A percentile compares a stretch with the other conserved stretches of the same genome.
Evolutionary conservation across 2,888 invertebrate species (phyloP).

Genomic region (Drosophila gaucha): DNA sequence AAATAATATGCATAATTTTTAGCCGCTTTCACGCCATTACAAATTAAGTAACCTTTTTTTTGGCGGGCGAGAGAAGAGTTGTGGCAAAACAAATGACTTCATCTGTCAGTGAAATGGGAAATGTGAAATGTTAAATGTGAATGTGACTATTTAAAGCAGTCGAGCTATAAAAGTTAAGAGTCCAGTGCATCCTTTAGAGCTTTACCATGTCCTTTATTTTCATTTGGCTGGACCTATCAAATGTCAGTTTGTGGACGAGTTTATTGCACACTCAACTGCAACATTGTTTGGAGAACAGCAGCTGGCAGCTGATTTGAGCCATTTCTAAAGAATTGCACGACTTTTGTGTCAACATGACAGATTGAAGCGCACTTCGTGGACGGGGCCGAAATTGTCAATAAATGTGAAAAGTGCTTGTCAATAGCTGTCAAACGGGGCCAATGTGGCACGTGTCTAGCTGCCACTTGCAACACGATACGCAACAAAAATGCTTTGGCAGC

Average conservation of each 20-base stretch:
- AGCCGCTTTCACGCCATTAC: slow-evolving; percentile 3
- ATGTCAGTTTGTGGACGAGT: slow-evolving; percentile 34
- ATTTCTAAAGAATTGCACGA: slow-evolving; percentile 15
- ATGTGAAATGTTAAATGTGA: not conserved
- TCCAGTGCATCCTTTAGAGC: not conserved
- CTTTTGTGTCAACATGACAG: slow-evolving; percentile 49
- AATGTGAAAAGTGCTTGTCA: slow-evolving; percentile 43
- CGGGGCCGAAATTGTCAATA: slow-evolving; percentile 52
- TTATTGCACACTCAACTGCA: slow-evolving; percentile 30
- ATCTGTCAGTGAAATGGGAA: slow-evolving; percentile 23
- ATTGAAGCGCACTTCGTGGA: slow-evolving; percentile 53
- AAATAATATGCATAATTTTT: slow-evolving; percentile 17
- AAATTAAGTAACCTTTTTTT: slow-evolving; percentile 18
- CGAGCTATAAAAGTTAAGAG: slow-evolving; percentile 15
- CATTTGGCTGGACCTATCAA: slow-evolving; percentile 24
- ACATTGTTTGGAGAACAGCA: slow-evolving; percentile 37
- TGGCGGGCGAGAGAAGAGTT: slow-evolving; percentile 11
- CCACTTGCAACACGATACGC: slow-evolving; percentile 15
- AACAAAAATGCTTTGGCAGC: slow-evolving; percentile 22
- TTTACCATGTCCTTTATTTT: not conserved
- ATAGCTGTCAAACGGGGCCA: slow-evolving; percentile 56
- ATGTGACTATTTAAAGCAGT: slow-evolving; percentile 7
- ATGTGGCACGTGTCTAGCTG: slow-evolving; percentile 57
- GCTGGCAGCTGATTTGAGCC: slow-evolving; percentile 24
- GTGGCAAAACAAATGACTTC: slow-evolving; percentile 33